Base-by-base conservation (phyloP, 2,888 invertebrate genomes). In the Oxystoma pomonae region DNA sequence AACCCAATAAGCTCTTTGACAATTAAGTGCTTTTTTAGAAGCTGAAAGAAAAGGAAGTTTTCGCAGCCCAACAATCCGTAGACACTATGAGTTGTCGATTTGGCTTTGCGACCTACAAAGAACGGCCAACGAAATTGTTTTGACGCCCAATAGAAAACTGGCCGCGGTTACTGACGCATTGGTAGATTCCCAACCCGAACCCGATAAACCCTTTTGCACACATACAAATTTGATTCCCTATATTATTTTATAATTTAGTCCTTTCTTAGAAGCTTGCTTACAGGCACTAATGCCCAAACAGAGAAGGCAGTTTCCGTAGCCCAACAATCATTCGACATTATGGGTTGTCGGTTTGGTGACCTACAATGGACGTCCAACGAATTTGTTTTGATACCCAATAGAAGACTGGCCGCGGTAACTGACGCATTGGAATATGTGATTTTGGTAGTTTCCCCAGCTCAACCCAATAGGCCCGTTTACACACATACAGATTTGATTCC, bases 341-440 rank as follows among this genome's bases (percentile, higher is more conserved):
- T 96, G 83, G 85, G 87, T 0, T 87, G 91, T 75, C 88, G 94
- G 65, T 91, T 90, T 79, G 92, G 92, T 0, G 97, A 98, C 80
- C 80, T 87, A 50, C 85, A 89, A 70, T 84, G 97, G 55, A 85
- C 87, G 71, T 96, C 92, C 1, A 84, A 86, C 20, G 83, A 81
- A n/a, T 82, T 96, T n/a, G 84, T 86, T 52, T 80, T 94, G 57
- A 91, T 95, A 1, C 94, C 95, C 0, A 89, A 91, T 78, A 85
- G 90, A 64, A 86, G 87, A 22, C 82, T 96, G 2, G 92, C 92
- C 0, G 92, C 90, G 0, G 84, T 94, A 53, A 86, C 91, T 0
- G 98, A 98, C 80, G 88, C 87, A 70, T 86, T 94, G 74, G 97
- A 97, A 20, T 86, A 98, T 63, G 91, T 98, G 0, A 86, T 91